These are phyloP conservation scores for Umimayanthus kanabou DNA, from an alignment of 92 coral and sea anemone species.

Conservation along the genomic window DNA sequence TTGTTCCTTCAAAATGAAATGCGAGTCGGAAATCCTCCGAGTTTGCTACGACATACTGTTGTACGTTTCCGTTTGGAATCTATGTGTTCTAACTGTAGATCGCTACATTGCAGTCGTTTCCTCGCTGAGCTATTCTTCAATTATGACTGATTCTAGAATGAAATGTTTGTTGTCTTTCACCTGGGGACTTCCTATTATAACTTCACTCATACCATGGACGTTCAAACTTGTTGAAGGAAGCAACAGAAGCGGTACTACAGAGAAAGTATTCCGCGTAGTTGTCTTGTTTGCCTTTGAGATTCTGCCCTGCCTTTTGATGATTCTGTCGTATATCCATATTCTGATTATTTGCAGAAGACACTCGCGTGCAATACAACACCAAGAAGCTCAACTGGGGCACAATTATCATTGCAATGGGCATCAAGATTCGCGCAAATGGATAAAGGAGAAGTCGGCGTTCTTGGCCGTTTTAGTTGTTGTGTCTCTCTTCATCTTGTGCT, in stretches of 20 bases:
- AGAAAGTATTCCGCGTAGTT: background rate
- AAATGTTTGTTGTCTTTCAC: background rate
- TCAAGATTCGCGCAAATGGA: background rate
- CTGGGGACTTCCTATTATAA: background rate
- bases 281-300: background rate
- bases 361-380: background rate
- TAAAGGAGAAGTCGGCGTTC: conserved; percentile 17
- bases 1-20: conserved; percentile 5
- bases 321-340: background rate
- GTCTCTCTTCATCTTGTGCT: conserved; percentile 3
- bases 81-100: conserved; percentile 12
- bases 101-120: conserved; percentile 9
- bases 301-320: background rate
- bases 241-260: background rate
- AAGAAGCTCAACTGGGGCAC: conserved; percentile 2
- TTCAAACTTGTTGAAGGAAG: background rate
- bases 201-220: background rate
- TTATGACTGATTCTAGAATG: conserved; percentile 3
- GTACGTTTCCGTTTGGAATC: conserved; percentile 12
- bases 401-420: background rate
- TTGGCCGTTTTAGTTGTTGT: conserved; percentile 9
- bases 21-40: background rate
- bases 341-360: conserved; percentile 11
- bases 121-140: conserved; percentile 19
- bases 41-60: conserved; percentile 3